Evolutionary conservation across 1,140 invertebrate species (phyloP).

Genomic region (Eupristina koningsbergeri): DNA sequence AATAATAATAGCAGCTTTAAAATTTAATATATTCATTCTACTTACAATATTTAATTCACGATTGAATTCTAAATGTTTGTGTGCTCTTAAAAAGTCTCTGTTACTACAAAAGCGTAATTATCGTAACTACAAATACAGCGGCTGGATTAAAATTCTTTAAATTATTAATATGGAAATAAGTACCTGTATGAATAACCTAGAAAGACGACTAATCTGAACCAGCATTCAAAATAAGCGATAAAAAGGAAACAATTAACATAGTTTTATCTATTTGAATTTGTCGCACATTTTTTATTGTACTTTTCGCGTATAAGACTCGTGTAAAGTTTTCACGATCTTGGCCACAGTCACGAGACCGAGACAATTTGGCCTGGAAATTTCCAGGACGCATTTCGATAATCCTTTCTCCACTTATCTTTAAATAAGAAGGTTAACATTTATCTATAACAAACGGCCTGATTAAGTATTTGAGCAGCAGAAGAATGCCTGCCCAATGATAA

Average conservation of each 20-base stretch:
- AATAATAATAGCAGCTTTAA: neutral
- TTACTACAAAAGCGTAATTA: neutral
- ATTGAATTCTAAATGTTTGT: neutral
- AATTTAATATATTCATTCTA: neutral
- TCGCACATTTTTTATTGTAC: neutral
- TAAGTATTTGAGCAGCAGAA: neutral
- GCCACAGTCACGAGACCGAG: neutral
- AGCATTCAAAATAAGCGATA: neutral
- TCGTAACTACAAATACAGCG: neutral
- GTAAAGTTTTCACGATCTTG: neutral
- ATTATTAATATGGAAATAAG: neutral
- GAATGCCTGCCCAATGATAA: neutral
- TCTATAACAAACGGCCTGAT: neutral
- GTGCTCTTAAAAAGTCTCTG: neutral
- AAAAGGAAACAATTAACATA: neutral
- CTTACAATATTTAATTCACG: neutral
- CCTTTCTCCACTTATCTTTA: neutral
- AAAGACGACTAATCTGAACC: neutral
- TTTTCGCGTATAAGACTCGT: neutral
- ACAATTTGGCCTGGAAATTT: conserved; percentile 29
- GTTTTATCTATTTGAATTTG: neutral
- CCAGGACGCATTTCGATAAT: conserved; percentile 25
- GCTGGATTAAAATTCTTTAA: neutral
- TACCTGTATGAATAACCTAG: neutral
- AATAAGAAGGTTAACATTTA: conserved; percentile 3